phyloP scores from a whole-genome alignment of 37 sponge, comb jelly and placozoan genomes.

The Amphimedon queenslandica region DNA sequence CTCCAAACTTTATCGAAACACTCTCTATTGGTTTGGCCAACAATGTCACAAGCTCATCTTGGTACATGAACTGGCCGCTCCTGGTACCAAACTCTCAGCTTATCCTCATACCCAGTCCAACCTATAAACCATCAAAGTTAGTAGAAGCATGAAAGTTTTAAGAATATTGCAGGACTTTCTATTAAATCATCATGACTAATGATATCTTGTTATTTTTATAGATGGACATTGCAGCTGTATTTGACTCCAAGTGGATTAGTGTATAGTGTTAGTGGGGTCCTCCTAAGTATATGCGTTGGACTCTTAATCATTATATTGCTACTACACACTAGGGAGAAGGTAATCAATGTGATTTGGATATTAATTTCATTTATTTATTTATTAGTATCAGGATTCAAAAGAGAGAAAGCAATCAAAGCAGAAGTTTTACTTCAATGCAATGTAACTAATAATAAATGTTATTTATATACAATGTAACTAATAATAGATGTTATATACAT shows the following conservation, averaged over 20 bases:
- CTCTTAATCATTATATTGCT: conserved; percentile 34
- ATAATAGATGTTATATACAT: too few species aligned
- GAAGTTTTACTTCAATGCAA: conserved; percentile 61
- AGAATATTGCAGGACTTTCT: too few species aligned
- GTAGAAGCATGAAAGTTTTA: too few species aligned
- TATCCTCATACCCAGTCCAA: conserved; percentile 42
- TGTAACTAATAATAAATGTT: conserved; percentile 14
- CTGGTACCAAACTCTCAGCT: conserved; percentile 68
- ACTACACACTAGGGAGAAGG: conserved; percentile 63
- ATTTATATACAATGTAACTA: background rate
- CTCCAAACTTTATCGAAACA: conserved; percentile 58
- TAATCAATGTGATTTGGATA: background rate
- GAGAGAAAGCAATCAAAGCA: conserved; percentile 54
- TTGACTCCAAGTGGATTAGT: conserved; percentile 53
- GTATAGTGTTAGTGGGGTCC: conserved; percentile 42
- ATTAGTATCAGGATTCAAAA: conserved; percentile 45
- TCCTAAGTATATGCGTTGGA: conserved; percentile 31
- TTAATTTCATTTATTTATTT: background rate
- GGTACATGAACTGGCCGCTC: background rate
- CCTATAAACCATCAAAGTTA: conserved; percentile 25
- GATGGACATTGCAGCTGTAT: conserved; percentile 56
- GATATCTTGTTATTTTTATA: background rate
- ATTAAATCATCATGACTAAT: background rate
- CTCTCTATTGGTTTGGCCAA: conserved; percentile 32
- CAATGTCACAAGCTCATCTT: background rate